phyloP scores from a whole-genome alignment of 2,888 invertebrate genomes.

The Pachymerium ferrugineum region DNA sequence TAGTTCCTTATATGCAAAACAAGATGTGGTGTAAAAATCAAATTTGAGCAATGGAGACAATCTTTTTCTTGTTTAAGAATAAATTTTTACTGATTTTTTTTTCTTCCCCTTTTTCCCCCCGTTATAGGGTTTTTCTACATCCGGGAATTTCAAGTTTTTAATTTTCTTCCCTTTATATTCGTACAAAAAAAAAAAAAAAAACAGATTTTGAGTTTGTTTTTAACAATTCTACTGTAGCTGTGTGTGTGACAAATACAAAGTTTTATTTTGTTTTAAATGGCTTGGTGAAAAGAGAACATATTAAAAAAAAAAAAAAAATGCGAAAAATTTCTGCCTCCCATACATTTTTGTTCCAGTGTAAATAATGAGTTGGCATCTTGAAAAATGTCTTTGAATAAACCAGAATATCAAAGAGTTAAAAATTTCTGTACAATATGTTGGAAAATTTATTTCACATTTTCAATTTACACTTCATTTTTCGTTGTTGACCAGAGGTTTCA shows the following conservation, averaged over 20 bases:
- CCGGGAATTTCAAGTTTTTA: not conserved
- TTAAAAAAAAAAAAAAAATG: not conserved
- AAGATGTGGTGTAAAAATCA: not conserved
- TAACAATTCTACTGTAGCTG: no score
- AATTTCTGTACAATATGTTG: not conserved
- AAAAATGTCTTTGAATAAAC: constrained; percentile 20
- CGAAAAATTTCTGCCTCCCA: not conserved
- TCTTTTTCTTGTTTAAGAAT: not conserved
- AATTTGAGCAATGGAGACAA: constrained; percentile 10
- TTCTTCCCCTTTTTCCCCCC: not conserved
- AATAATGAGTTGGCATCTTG: constrained; percentile 16
- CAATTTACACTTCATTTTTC: not conserved
- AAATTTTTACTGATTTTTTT: not conserved
- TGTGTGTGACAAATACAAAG: no score
- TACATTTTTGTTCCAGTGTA: constrained; percentile 1
- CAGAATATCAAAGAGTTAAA: constrained; percentile 10
- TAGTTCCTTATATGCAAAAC: not conserved
- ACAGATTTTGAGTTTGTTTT: not conserved
- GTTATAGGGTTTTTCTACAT: not conserved
- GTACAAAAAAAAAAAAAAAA: no score
- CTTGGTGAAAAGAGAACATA: not conserved
- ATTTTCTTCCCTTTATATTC: no score
- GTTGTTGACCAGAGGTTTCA: not conserved
- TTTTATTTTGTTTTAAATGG: not conserved
- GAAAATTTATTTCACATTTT: not conserved